phyloP scores from a whole-genome alignment of 2,113 vertebrate species.

The Ginglymostoma cirratum region DNA sequence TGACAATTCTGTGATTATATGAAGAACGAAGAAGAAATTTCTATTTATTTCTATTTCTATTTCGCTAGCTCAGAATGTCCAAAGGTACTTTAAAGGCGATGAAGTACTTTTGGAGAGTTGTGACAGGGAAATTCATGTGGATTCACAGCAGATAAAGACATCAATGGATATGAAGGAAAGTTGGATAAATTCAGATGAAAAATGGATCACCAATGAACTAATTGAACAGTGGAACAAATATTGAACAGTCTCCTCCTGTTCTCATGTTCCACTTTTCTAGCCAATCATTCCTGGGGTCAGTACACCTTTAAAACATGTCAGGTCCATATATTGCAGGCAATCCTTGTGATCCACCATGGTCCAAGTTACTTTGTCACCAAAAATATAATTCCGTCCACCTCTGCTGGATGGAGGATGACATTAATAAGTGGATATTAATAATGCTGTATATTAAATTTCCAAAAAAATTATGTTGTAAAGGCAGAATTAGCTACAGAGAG shows the following conservation, averaged over 20 bases:
- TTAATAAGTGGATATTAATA: background rate
- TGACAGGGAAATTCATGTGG: background rate
- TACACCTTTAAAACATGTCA: background rate
- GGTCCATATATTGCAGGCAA: background rate
- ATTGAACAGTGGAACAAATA: background rate
- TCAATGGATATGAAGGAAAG: no score
- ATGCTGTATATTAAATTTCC: background rate
- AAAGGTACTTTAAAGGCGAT: background rate
- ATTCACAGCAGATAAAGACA: background rate
- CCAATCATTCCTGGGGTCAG: background rate
- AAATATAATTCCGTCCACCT: background rate
- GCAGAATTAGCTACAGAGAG: background rate
- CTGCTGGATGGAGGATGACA: background rate
- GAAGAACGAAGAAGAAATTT: background rate
- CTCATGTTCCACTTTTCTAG: background rate
- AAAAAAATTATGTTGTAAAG: background rate
- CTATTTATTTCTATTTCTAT: background rate
- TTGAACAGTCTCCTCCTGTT: background rate
- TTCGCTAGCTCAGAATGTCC: background rate
- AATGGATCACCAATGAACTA: background rate
- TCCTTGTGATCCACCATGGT: background rate
- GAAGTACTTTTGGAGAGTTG: background rate
- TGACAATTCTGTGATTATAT: no score
- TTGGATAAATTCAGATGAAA: no score
- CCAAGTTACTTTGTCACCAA: background rate